Percentiles rank a stretch among this genome's conserved stretches.
Evolutionary conservation across 2,888 invertebrate genomes (phyloP).

Genomic region (Caenorhabditis becei): DNA sequence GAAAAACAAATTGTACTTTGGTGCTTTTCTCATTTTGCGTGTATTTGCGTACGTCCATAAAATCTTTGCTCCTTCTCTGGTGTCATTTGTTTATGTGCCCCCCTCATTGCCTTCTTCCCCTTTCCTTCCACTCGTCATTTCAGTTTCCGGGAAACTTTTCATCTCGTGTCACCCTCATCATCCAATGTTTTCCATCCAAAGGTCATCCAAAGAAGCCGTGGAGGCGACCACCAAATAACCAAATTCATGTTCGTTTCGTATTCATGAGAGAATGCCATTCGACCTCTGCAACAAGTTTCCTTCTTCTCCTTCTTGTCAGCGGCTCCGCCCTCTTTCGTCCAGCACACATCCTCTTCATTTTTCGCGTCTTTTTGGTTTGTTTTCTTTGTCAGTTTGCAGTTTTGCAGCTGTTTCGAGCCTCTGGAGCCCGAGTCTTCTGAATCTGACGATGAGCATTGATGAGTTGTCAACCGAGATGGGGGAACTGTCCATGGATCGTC

Average conservation of each 20-base stretch:
- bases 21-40: too few relatives aligned
- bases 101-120: neutral
- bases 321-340: conserved; percentile 21
- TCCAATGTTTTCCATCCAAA: conserved; percentile 35
- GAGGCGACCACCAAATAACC: conserved; percentile 38
- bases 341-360: conserved; percentile 29
- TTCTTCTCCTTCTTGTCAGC: conserved; percentile 1
- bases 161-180: conserved; percentile 28
- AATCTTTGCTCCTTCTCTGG: conserved; percentile 24
- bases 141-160: conserved; percentile 38
- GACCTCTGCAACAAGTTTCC: conserved; percentile 50
- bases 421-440: neutral
- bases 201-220: conserved; percentile 26
- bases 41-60: neutral
- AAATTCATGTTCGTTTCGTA: conserved; percentile 57
- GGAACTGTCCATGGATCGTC: conserved; percentile 15
- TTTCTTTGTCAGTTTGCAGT: conserved; percentile 4
- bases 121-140: conserved; percentile 11
- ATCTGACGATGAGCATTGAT: conserved; percentile 24
- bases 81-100: conserved; percentile 30
- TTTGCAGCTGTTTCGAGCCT: too few relatives aligned
- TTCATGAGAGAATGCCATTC: conserved; percentile 61
- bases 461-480: conserved; percentile 36
- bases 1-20: too few relatives aligned
- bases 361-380: neutral